Conservation (phyloP, 1,140 invertebrate species). For the Physella acuta region DNA sequence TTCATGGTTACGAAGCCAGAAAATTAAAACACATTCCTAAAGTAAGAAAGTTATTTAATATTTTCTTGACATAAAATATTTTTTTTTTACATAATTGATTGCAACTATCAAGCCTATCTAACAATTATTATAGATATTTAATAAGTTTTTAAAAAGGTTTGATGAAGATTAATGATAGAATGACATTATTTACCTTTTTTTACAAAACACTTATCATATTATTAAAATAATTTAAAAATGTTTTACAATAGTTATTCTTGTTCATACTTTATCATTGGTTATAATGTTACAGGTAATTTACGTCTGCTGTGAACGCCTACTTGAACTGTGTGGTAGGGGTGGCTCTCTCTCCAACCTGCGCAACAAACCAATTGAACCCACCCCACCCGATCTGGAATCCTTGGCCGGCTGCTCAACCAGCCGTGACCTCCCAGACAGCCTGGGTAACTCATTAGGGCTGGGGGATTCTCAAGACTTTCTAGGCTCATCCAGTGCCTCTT, state of each 20-base stretch:
- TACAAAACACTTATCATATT: too few relatives aligned
- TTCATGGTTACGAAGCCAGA: constrained; percentile 80
- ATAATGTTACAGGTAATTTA: constrained; percentile 70
- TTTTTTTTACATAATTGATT: too few relatives aligned
- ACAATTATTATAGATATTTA: too few relatives aligned
- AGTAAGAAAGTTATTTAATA: too few relatives aligned
- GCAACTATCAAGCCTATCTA: too few relatives aligned
- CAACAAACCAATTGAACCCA: neutral
- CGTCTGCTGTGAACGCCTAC: constrained; percentile 74
- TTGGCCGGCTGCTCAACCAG: neutral
- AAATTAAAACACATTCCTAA: constrained; percentile 78
- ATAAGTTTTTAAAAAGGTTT: too few relatives aligned
- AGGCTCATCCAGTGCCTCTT: neutral
- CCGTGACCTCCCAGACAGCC: neutral
- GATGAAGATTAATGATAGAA: too few relatives aligned
- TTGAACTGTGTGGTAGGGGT: constrained; percentile 58
- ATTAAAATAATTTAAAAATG: neutral
- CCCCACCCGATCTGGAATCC: neutral
- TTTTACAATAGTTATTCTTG: neutral
- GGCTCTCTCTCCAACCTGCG: constrained; percentile 29
- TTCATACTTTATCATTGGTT: too few relatives aligned
- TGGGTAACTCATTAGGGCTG: neutral
- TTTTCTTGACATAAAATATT: too few relatives aligned
- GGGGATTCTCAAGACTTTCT: neutral
- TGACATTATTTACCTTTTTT: too few relatives aligned